Evolutionary conservation across 2,888 invertebrate species (phyloP).

Genomic region (Tigriopus californicus): DNA sequence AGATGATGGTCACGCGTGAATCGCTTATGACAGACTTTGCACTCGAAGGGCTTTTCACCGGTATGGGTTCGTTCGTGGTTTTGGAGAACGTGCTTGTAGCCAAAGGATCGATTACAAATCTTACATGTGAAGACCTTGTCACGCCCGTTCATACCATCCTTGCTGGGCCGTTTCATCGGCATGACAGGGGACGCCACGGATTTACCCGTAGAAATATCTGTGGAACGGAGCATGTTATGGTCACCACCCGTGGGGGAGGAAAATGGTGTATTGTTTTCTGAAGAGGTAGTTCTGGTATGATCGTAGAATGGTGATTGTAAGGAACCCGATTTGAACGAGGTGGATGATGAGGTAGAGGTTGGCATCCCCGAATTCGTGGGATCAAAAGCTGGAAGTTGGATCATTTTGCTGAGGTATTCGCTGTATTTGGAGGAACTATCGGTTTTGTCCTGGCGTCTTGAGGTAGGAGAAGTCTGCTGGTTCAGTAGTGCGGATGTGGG

Average conservation of each 20-base stretch:
- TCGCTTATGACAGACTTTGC: constrained; percentile 72
- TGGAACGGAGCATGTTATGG: no score
- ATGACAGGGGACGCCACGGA: not conserved
- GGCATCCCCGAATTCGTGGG: no score
- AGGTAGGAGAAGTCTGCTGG: not conserved
- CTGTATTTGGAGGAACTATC: not conserved
- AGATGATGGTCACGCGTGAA: constrained; percentile 83
- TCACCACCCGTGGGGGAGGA: no score
- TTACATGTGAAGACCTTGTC: constrained; percentile 77
- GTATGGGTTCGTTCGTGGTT: constrained; percentile 88
- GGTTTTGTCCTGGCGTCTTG: not conserved
- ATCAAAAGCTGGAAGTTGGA: not conserved
- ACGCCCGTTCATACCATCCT: constrained; percentile 18
- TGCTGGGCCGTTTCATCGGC: not conserved
- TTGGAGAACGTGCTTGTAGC: constrained; percentile 82
- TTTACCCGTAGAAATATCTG: no score
- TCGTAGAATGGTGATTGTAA: no score
- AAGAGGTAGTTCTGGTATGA: no score
- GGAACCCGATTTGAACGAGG: no score
- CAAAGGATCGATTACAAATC: constrained; percentile 68
- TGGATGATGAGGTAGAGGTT: no score
- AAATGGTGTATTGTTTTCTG: no score
- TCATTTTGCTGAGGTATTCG: not conserved
- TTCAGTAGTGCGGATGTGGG: not conserved
- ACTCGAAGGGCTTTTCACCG: constrained; percentile 83